Evolutionary conservation across 2,797 vertebrate genomes (phyloP), one percentile per base, ranked within the genome.

Genomic region (Anolis apletophallus): DNA sequence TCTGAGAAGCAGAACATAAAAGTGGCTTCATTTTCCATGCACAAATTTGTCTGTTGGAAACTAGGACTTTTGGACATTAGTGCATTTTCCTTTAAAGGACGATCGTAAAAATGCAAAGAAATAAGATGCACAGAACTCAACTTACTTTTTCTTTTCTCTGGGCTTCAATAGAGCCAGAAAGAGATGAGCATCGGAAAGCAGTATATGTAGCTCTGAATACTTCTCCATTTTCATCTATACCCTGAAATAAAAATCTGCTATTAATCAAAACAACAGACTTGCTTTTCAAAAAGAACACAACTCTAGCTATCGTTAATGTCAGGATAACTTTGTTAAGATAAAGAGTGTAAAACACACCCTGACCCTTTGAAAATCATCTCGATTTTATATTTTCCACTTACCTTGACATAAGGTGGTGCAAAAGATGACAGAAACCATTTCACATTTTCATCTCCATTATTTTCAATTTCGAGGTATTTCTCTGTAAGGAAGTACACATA

Each of bases 351-450:
- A 46, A 23, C 19, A 40, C 2, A 46, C 21, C 17, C 40, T 46
- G 21, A 4, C 9, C 21, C 77, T 83, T 52, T 55, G 32, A 73
- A 84, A 40, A 61, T 12, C 0, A 14, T 17, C 40, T 10, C 5
- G 36, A 34, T 19, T 64, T 2, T 55, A 12, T 80, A 84, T 29
- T 17, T n/a, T 50, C 88, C 74, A 94, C 95, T 92, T 85, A 99
- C 99, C 98, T 99, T 99, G 81, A 98, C 97, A 88, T 99, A 99
- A 0, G 99, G 97, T 81, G 99, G 98, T 81, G 98, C 97, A 94
- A 99, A 98, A 68, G 98, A 98, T 7, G 98, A 98, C 82, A 99
- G 95, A 93, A 97, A 96, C 99, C 99, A 99, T 88, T 97, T 97
- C 32, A 98, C 93, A 16, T 96, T 97, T 82, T 95, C 96, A 87